A percentile compares a stretch with the other conserved stretches of the same genome.
Conservation (phyloP, 2,797 vertebrate genomes). For the Limnodromus scolopaceus region DNA sequence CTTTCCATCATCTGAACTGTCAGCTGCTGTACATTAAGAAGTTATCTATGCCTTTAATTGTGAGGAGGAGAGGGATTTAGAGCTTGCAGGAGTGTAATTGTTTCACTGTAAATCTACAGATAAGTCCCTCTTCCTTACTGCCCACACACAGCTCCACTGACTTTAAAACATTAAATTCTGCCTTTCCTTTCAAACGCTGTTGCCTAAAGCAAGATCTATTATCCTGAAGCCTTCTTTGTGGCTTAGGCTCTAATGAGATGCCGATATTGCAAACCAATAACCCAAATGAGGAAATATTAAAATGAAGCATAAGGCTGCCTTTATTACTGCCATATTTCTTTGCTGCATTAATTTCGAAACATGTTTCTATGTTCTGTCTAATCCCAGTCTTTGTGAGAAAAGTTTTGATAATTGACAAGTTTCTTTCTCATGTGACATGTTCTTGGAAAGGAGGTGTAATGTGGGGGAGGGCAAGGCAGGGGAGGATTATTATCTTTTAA, state of each 20-base stretch:
- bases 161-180: slow-evolving; percentile 36
- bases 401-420: not conserved
- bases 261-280: slow-evolving; percentile 18
- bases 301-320: not conserved
- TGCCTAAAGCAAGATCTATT: slow-evolving; percentile 28
- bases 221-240: not conserved
- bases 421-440: not conserved
- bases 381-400: not conserved
- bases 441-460: not conserved
- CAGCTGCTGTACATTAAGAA: slow-evolving; percentile 38
- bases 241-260: not conserved
- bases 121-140: slow-evolving; percentile 28
- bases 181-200: not conserved
- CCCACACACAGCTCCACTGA: not conserved
- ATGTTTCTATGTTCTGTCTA: not conserved
- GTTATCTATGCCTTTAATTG: slow-evolving; percentile 69
- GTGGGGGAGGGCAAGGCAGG: not conserved
- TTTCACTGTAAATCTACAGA: slow-evolving; percentile 36
- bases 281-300: slow-evolving; percentile 13
- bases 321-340: not conserved
- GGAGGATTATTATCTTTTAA: not conserved
- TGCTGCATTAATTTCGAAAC: slow-evolving; percentile 22
- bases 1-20: slow-evolving; percentile 47
- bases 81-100: not conserved
- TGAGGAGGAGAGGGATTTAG: slow-evolving; percentile 56